phyloP scores from a whole-genome alignment of 2,888 invertebrate genomes.

The Scaptodrosophila latifasciaeformis region DNA sequence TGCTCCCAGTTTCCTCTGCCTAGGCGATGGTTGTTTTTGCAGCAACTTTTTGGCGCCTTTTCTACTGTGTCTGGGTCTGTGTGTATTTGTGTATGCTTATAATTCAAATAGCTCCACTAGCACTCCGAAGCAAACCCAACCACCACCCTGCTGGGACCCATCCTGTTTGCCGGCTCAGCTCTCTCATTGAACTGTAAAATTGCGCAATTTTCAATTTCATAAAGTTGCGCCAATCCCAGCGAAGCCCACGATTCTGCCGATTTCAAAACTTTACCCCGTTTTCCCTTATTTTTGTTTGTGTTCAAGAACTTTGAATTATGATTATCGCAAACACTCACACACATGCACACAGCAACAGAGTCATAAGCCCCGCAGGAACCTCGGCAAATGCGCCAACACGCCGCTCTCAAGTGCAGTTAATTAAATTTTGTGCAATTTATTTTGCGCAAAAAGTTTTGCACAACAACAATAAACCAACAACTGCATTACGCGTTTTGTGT shows the following conservation, averaged over 20 bases:
- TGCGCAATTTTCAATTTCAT: conserved; percentile 65
- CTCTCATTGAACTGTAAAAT: conserved; percentile 63
- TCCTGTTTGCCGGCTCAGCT: conserved; percentile 1
- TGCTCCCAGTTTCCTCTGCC: conserved; percentile 24
- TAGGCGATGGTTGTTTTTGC: conserved; percentile 1
- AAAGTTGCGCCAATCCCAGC: conserved; percentile 34
- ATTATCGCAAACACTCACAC: conserved; percentile 44
- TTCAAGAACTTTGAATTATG: conserved; percentile 57
- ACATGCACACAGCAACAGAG: conserved; percentile 13
- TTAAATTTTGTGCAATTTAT: conserved; percentile 65
- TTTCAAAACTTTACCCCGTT: too few species aligned
- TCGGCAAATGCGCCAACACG: conserved; percentile 29
- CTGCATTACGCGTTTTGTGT: conserved; percentile 20
- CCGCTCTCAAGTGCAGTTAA: conserved; percentile 62
- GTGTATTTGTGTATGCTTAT: conserved; percentile 52
- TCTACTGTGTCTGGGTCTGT: too few species aligned
- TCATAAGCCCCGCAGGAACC: conserved; percentile 22
- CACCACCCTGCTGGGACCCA: neutral
- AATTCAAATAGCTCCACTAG: conserved; percentile 28
- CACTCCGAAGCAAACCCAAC: too few species aligned
- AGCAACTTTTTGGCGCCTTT: conserved; percentile 28
- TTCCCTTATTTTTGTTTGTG: conserved; percentile 43
- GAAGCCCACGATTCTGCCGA: conserved; percentile 28
- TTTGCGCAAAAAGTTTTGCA: conserved; percentile 54
- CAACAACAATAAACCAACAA: conserved; percentile 29